Conservation (phyloP, 2,888 invertebrate genomes). For the Hypena proboscidalis region DNA sequence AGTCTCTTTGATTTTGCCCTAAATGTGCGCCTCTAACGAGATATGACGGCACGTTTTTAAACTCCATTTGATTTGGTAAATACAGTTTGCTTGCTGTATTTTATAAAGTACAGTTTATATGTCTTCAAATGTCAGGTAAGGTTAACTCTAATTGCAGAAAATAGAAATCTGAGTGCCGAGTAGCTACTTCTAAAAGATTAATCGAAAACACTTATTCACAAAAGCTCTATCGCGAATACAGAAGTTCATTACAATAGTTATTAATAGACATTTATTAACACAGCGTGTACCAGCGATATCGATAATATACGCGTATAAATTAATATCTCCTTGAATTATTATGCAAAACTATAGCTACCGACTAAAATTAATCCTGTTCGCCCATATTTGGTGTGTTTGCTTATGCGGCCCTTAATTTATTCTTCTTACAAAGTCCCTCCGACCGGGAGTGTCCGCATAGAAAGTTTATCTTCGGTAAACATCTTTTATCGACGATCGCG, state of each 20-base stretch:
- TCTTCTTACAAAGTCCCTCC: constrained; percentile 52
- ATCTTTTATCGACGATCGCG: constrained; percentile 48
- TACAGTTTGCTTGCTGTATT: too few species aligned
- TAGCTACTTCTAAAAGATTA: too few species aligned
- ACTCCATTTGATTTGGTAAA: too few species aligned
- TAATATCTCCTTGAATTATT: constrained; percentile 52
- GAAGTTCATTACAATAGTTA: constrained; percentile 12
- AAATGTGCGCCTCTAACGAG: constrained; percentile 9
- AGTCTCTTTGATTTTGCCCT: constrained; percentile 31
- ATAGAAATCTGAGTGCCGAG: too few species aligned
- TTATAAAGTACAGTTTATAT: too few species aligned
- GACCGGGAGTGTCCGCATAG: constrained; percentile 45
- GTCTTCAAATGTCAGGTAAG: too few species aligned
- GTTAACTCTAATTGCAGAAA: too few species aligned
- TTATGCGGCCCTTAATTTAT: constrained; percentile 54
- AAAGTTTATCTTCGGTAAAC: constrained; percentile 55
- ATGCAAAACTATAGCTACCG: constrained; percentile 45
- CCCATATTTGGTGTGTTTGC: constrained; percentile 58
- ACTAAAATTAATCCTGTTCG: constrained; percentile 54
- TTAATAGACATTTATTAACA: constrained; percentile 27
- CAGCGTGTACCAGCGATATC: constrained; percentile 29
- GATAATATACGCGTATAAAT: constrained; percentile 49
- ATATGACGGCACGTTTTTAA: constrained; percentile 4
- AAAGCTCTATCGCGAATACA: not conserved
- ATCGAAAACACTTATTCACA: too few species aligned